A percentile compares a stretch with the other conserved stretches of the same genome.
phyloP scores from a whole-genome alignment of 2,888 invertebrate species.

The Diarsia brunnea region DNA sequence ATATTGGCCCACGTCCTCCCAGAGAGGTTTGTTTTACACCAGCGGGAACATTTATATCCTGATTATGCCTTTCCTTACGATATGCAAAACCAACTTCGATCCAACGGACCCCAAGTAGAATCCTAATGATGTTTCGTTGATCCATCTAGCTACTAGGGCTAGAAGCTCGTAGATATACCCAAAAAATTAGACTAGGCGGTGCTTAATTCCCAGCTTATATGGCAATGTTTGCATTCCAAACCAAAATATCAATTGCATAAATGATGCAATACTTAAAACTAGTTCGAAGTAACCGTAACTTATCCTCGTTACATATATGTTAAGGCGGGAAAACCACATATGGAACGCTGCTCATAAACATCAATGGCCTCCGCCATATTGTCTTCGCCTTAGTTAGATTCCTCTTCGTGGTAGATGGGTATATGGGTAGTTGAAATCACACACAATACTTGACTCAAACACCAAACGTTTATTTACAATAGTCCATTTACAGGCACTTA shows the following conservation, averaged over 20 bases:
- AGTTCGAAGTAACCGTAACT: slow-evolving; percentile 8
- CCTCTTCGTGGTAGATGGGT: too few relatives aligned
- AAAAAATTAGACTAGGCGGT: not conserved
- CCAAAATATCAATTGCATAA: slow-evolving; percentile 12
- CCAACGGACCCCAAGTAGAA: not conserved
- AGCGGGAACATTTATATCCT: not conserved
- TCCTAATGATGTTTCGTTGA: not conserved
- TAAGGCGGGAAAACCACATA: too few relatives aligned
- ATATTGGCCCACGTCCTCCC: not conserved
- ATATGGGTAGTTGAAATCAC: too few relatives aligned
- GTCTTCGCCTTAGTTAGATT: too few relatives aligned
- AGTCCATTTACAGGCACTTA: too few relatives aligned
- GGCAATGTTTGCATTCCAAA: not conserved
- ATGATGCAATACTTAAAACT: slow-evolving; percentile 19
- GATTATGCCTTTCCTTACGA: not conserved
- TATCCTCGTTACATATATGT: slow-evolving; percentile 45
- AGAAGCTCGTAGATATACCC: too few relatives aligned
- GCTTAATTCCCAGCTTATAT: not conserved
- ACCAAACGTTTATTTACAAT: too few relatives aligned
- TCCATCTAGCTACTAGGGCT: too few relatives aligned
- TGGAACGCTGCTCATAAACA: too few relatives aligned
- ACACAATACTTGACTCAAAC: too few relatives aligned
- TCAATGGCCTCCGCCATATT: too few relatives aligned
- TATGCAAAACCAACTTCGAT: not conserved
- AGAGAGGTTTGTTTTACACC: not conserved